These are phyloP conservation scores for Amblyopsis rosae DNA, from an alignment of 2,113 vertebrate species.

Conservation along the genomic window DNA sequence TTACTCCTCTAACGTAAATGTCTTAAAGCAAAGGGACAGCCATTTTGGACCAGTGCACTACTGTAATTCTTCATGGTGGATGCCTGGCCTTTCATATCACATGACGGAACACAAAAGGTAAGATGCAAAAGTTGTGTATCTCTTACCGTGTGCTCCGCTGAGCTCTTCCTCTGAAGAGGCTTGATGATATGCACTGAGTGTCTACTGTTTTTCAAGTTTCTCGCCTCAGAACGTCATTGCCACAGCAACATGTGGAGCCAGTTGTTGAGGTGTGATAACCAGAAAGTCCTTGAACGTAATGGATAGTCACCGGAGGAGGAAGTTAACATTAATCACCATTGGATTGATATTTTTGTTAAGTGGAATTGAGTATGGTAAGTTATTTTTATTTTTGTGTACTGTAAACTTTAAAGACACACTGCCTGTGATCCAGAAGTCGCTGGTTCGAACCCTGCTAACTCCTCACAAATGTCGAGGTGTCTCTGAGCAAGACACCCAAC, in stretches of 20 bases:
- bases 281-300: constrained; percentile 42
- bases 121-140: not conserved
- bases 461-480: no score
- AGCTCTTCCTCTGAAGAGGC: not conserved
- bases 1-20: constrained; percentile 37
- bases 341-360: constrained; percentile 81
- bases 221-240: constrained; percentile 27
- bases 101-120: not conserved
- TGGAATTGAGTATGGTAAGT: constrained; percentile 84
- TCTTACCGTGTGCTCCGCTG: not conserved
- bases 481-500: no score
- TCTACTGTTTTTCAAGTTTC: constrained; percentile 55
- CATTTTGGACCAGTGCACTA: not conserved
- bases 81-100: not conserved
- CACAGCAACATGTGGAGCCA: constrained; percentile 12
- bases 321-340: constrained; percentile 76
- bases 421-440: constrained; percentile 6
- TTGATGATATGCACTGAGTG: constrained; percentile 21
- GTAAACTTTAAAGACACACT: not conserved
- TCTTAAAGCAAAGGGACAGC: constrained; percentile 12
- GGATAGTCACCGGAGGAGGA: constrained; percentile 74
- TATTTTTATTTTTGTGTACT: constrained; percentile 8
- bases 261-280: constrained; percentile 29
- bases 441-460: no score
- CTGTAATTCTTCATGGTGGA: not conserved